phyloP scores from a whole-genome alignment of 2,113 vertebrate genomes.

The Poecile atricapillus region DNA sequence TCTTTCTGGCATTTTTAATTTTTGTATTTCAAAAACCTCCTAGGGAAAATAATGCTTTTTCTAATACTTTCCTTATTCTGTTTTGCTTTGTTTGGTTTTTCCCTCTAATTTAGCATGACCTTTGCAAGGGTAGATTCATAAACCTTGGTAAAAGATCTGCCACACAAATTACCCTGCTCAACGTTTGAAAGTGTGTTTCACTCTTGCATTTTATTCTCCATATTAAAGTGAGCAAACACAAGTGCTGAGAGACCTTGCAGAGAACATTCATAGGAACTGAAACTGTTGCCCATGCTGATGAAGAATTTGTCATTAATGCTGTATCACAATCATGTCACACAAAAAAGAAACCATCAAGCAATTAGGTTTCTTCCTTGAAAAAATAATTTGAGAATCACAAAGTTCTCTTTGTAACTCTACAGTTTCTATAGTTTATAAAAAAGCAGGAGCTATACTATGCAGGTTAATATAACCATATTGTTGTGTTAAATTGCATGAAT shows the following conservation, averaged over 20 bases:
- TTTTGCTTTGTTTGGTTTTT: neutral
- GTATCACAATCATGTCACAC: neutral
- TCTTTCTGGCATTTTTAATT: neutral
- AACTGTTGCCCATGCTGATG: neutral
- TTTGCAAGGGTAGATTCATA: neutral
- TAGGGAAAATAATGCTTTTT: neutral
- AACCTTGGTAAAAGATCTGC: neutral
- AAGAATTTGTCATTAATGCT: neutral
- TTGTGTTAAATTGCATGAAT: neutral
- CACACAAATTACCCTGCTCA: neutral
- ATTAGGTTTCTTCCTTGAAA: neutral
- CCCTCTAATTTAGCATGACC: neutral
- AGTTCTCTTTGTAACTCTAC: neutral
- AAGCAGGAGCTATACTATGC: fast-evolving
- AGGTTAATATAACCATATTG: neutral
- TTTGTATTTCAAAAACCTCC: neutral
- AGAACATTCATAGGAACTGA: neutral
- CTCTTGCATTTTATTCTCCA: neutral
- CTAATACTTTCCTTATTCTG: neutral
- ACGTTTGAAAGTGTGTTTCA: neutral
- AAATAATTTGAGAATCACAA: neutral
- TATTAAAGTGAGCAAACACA: neutral
- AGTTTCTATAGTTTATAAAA: neutral
- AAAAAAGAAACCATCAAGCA: neutral
- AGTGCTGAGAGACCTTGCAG: neutral